These are phyloP conservation scores for Unio pictorum DNA, from an alignment of 2,888 invertebrate species.

Conservation along the genomic window DNA sequence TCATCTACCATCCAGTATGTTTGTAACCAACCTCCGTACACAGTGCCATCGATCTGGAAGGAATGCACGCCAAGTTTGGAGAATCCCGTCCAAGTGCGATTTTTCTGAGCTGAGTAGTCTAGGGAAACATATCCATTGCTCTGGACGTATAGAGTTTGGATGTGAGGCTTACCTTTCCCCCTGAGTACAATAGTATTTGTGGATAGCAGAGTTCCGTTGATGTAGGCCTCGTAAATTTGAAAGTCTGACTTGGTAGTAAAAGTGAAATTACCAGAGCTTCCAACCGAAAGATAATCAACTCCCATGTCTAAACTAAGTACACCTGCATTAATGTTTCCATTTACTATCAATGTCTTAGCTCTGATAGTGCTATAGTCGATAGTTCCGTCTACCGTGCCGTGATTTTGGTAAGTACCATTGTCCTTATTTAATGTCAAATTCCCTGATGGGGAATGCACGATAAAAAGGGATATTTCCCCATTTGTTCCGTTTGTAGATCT, in stretches of 20 bases:
- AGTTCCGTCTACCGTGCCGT: conserved; percentile 6
- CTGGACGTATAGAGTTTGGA: conserved; percentile 27
- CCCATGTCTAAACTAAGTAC: conserved; percentile 24
- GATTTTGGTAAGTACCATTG: conserved; percentile 9
- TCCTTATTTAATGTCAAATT: conserved; percentile 26
- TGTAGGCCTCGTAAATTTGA: conserved; percentile 24
- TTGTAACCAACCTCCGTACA: conserved; percentile 29
- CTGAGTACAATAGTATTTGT: conserved; percentile 27
- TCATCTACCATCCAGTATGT: conserved; percentile 20
- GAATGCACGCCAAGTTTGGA: conserved; percentile 34
- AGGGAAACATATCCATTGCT: conserved; percentile 35
- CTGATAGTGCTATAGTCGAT: conserved; percentile 29
- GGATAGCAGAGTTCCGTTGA: conserved; percentile 38
- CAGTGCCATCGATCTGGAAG: conserved; percentile 33
- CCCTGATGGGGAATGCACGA: conserved; percentile 30
- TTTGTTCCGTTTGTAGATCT: conserved; percentile 26
- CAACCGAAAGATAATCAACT: conserved; percentile 29
- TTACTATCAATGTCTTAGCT: conserved; percentile 28
- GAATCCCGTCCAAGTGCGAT: conserved; percentile 27
- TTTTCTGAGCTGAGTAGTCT: conserved; percentile 29
- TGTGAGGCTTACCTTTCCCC: conserved; percentile 25
- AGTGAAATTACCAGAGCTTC: conserved; percentile 31
- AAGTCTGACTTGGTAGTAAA: conserved; percentile 34
- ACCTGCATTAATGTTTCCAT: conserved; percentile 29
- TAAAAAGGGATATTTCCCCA: conserved; percentile 24